Base-by-base conservation (phyloP, 2,888 invertebrate genomes). In the Spisula subtruncata region DNA sequence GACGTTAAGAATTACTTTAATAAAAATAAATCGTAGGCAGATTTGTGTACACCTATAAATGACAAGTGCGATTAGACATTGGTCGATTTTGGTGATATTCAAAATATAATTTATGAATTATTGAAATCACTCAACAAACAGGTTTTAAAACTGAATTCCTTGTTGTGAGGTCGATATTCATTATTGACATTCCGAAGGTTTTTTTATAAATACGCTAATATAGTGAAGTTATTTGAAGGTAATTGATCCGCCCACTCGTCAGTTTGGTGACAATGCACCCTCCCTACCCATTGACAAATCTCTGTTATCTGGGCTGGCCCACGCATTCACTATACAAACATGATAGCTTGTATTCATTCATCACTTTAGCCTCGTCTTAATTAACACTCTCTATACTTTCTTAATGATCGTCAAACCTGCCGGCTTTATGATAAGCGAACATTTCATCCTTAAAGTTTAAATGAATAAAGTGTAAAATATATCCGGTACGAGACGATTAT, bases 171-270 rank as follows among this genome's bases (percentile, higher is more conserved):
- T 66, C 60, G n/a, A 25, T 66, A 66, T 25, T 25, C 51, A 51
- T 51, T 51, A 51, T 66, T 66, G 25, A 66, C 60, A n/a, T 66
- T 66, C 25, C n/a, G 25, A 60, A 8, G 12, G 10, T 66, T n/a
- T 66, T 66, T 66, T 66, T 66, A 66, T 66, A 66, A 66, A 66
- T 66, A 25, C n/a, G 60, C 60, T 66, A 66, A 66, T 66, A 66
- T 25, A 12, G 60, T 51, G 16, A 51, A 66, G 60, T 66, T 25
- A 66, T 25, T n/a, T 66, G 60, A 66, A 66, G 60, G 5, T 66
- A 66, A 66, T 4, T 66, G 60, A 66, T 66, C 25, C 60, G 25
- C 60, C 60, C 60, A 66, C 60, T 25, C 60, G 10, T 0, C 12
- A 25, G 6, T 0, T n/a, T 25, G 60, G 25, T 66, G 60, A 66